Base-by-base conservation (phyloP, 1,140 invertebrate genomes). In the Zaprionus ghesquierei region DNA sequence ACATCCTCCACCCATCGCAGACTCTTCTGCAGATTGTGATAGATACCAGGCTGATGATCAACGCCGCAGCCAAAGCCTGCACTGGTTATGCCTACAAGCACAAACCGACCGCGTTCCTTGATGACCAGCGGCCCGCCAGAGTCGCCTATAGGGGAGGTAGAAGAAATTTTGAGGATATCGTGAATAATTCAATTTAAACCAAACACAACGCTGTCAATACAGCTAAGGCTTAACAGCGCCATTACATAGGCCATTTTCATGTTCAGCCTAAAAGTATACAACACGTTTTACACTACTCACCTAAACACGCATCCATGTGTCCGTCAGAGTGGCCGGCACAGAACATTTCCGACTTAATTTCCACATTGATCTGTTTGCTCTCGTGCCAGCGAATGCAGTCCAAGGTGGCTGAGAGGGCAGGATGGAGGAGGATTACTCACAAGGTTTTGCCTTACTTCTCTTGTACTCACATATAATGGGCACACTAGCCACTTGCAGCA, bases 41-140 rank as follows among this genome's bases (percentile, higher is more conserved):
- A 97, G 76, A 97, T 97, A n/a, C 96, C 96, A 0, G 96, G 96
- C 90, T 97, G 96, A 76, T 96, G 95, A 81, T 97, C 95, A 9
- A 97, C 95, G 1, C 96, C 96, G 92, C 96, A 97, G 4, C 96
- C 96, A 90, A 97, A 97, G 8, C 96, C 96, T 0, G 96, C 96
- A 53, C 96, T 97, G 0, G 96, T 97, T 44, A 98, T 97, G 13
- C 97, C 97, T 6, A 95, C 95, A 23, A 97, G 92, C 58, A 95
- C 96, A 94, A 96, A 98, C 12, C 94, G 92, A 0, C 95, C 69
- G 93, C 85, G 46, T 95, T 95, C 90, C 69, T 86, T 91, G 5
- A 92, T 60, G 79, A 97, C 95, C 8, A 97, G 90, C 0, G 97
- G 96, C 1, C 97, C 96, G 1, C 97, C 97, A 10, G 96, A 97